These are phyloP conservation scores for Acronicta psi DNA, from an alignment of 2,888 invertebrate genomes.

Conservation along the genomic window DNA sequence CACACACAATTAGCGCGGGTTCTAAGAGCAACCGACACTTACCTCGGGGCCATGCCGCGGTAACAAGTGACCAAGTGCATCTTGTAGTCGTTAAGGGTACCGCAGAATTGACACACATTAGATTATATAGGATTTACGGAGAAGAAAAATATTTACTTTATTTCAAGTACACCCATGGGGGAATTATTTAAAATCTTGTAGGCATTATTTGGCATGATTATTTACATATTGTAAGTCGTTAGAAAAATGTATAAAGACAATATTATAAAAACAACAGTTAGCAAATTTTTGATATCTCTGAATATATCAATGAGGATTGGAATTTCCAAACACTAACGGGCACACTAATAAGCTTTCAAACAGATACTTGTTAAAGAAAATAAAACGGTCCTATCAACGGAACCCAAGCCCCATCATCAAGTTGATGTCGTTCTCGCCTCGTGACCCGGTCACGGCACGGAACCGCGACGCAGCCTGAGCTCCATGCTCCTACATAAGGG, in stretches of 20 bases:
- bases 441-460: slow-evolving; percentile 83
- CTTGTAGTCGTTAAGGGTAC: slow-evolving; percentile 44
- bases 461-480: slow-evolving; percentile 58
- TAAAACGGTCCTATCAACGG: slow-evolving; percentile 22
- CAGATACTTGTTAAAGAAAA: not conserved
- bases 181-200: too few species aligned
- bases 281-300: too few species aligned
- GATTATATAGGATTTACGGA: not conserved
- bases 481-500: slow-evolving; percentile 52
- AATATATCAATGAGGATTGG: too few species aligned
- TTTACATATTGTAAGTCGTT: not conserved
- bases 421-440: slow-evolving; percentile 66
- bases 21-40: slow-evolving; percentile 66
- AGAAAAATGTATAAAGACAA: too few species aligned
- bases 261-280: too few species aligned
- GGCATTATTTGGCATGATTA: too few species aligned
- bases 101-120: slow-evolving; percentile 28
- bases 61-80: slow-evolving; percentile 49
- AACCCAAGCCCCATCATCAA: slow-evolving; percentile 44
- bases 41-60: slow-evolving; percentile 26
- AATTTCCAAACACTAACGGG: too few species aligned
- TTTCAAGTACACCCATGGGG: too few species aligned
- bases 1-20: slow-evolving; percentile 73
- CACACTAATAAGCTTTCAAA: too few species aligned
- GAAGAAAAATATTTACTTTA: too few species aligned